Conservation (phyloP, 2,113 vertebrate genomes). For the Heliornis fulica region DNA sequence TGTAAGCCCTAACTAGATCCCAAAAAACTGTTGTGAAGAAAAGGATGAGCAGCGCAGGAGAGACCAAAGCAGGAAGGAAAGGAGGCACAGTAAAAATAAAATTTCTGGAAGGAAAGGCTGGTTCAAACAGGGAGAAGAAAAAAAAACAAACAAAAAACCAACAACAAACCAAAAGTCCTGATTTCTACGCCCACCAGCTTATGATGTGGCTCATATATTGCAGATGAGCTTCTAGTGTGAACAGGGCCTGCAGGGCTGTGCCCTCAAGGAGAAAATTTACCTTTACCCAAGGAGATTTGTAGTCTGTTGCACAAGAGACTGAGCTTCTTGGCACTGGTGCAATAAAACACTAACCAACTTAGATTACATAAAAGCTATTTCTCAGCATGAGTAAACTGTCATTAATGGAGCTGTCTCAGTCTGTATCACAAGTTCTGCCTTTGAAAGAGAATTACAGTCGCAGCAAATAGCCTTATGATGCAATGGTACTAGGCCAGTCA, state of each 20-base stretch:
- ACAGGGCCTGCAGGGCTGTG: not conserved
- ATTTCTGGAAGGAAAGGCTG: not conserved
- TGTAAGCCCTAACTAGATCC: not conserved
- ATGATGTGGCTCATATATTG: not conserved
- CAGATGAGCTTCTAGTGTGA: not conserved
- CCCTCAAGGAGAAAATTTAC: not conserved
- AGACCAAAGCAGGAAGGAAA: not conserved
- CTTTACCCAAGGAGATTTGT: not conserved
- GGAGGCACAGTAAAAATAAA: not conserved
- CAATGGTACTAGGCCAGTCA: not conserved
- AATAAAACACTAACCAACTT: not conserved
- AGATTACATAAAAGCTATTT: not conserved
- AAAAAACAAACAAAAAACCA: not conserved
- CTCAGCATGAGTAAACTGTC: not conserved
- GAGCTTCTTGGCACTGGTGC: not conserved
- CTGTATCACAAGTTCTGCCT: not conserved
- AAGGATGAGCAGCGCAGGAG: not conserved
- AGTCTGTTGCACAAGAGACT: not conserved
- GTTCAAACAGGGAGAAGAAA: not conserved
- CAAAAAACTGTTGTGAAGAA: not conserved
- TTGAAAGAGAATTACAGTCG: not conserved
- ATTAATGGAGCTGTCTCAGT: not conserved
- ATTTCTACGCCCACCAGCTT: not conserved
- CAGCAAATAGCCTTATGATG: not conserved
- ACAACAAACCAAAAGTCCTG: not conserved